Conservation (phyloP, 2,797 vertebrate species). For the Silurus aristotelis region DNA sequence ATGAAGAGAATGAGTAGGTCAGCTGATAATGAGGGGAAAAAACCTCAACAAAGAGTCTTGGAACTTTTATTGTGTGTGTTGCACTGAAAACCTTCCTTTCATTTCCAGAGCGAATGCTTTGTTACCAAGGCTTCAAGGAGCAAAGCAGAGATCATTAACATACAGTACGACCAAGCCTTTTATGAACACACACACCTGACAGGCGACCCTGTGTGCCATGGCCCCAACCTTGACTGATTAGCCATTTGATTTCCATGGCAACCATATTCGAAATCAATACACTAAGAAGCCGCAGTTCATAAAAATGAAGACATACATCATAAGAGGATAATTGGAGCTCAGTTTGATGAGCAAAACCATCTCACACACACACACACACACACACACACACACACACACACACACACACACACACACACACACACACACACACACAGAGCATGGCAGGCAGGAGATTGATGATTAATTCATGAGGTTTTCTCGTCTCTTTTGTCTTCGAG, state of each 20-base stretch:
- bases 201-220: constrained; percentile 22
- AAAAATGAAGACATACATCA: constrained; percentile 29
- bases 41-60: background rate
- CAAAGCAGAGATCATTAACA: constrained; percentile 61
- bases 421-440: constrained; percentile 35
- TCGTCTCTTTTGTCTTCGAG: constrained; percentile 11
- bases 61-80: constrained; percentile 30
- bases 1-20: background rate
- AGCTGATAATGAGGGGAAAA: background rate
- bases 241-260: constrained; percentile 44
- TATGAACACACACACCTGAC: constrained; percentile 19
- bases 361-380: constrained; percentile 24
- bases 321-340: constrained; percentile 63
- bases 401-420: too few species aligned
- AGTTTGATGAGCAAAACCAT: constrained; percentile 34
- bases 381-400: constrained; percentile 36
- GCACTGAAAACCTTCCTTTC: background rate
- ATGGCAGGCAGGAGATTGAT: background rate
- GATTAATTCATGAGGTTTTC: constrained; percentile 41
- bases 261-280: constrained; percentile 45
- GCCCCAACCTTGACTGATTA: constrained; percentile 41
- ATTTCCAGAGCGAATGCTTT: constrained; percentile 62
- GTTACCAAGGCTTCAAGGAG: constrained; percentile 65
- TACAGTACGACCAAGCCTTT: constrained; percentile 7
- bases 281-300: constrained; percentile 16